Percentiles rank a stretch among this genome's conserved stretches.
These are phyloP conservation scores for Muscina levida DNA, from an alignment of 2,888 invertebrate species.

Conservation along the genomic window DNA sequence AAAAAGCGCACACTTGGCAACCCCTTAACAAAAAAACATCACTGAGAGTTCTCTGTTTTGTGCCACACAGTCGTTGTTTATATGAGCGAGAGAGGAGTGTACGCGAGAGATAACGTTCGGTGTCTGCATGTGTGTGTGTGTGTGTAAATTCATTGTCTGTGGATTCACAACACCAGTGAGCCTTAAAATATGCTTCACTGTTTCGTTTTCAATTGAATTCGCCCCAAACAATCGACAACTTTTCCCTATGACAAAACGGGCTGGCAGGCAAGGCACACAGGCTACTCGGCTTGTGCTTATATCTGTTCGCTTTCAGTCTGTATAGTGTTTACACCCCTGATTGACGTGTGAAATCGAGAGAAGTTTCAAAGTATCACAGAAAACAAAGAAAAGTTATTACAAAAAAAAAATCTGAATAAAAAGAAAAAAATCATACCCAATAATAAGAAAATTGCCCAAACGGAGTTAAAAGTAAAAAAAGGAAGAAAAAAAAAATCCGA, in stretches of 20 bases:
- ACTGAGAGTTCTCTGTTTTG: too few relatives aligned
- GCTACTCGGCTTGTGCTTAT: conserved; percentile 64
- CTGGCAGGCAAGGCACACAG: too few relatives aligned
- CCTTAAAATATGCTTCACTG: conserved; percentile 43
- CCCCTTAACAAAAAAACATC: too few relatives aligned
- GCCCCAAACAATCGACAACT: conserved; percentile 29
- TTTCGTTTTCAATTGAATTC: conserved; percentile 30
- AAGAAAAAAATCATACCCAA: conserved; percentile 28
- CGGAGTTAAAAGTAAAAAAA: conserved; percentile 2
- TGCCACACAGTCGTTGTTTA: too few relatives aligned
- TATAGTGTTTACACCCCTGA: conserved; percentile 78
- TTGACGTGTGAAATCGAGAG: conserved; percentile 76
- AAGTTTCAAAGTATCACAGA: conserved; percentile 58
- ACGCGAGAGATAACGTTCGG: too few relatives aligned
- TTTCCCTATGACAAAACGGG: conserved; percentile 40
- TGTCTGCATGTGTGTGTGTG: neutral
- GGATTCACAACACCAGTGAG: conserved; percentile 19
- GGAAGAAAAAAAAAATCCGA: conserved; percentile 20
- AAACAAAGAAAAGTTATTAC: conserved; percentile 31
- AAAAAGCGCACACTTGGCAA: too few relatives aligned
- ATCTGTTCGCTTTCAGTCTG: conserved; percentile 72
- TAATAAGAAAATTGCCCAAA: conserved; percentile 39
- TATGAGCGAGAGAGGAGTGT: too few relatives aligned
- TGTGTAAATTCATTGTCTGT: neutral
- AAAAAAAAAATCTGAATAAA: conserved; percentile 38